These are phyloP conservation scores for Syngnathus scovelli DNA, from an alignment of 2,113 vertebrate genomes.

Conservation along the genomic window DNA sequence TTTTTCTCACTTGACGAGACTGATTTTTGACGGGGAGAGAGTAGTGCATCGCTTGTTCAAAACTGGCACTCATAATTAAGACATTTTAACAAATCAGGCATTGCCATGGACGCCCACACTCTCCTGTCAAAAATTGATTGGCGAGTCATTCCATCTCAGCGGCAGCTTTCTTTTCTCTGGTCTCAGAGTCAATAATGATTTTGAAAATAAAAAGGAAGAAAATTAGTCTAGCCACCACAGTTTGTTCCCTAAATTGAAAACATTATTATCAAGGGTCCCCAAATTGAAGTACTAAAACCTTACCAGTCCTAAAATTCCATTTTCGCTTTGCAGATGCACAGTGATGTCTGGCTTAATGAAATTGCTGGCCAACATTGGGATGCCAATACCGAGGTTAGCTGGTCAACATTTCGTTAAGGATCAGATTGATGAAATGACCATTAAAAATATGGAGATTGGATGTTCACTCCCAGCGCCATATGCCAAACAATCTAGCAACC, in stretches of 20 bases:
- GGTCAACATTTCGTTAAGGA: slow-evolving; percentile 47
- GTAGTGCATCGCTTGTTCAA: slow-evolving; percentile 32
- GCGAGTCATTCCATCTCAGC: slow-evolving; percentile 22
- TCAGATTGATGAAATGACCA: neutral
- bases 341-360: slow-evolving; percentile 91
- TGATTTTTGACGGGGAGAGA: slow-evolving; percentile 52
- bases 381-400: slow-evolving; percentile 98
- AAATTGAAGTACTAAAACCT: slow-evolving; percentile 47
- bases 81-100: slow-evolving; percentile 37
- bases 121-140: slow-evolving; percentile 41
- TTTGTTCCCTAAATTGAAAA: slow-evolving; percentile 32
- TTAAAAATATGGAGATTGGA: neutral
- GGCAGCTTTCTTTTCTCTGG: slow-evolving; percentile 33
- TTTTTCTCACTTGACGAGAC: slow-evolving; percentile 51
- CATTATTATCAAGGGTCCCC: slow-evolving; percentile 26
- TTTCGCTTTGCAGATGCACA: slow-evolving; percentile 97
- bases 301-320: slow-evolving; percentile 96
- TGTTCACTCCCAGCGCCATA: neutral
- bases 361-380: slow-evolving; percentile 95
- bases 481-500: neutral
- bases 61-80: slow-evolving; percentile 33
- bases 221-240: slow-evolving; percentile 34
- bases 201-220: slow-evolving; percentile 29
- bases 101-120: slow-evolving; percentile 39
- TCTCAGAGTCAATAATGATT: slow-evolving; percentile 40